These are phyloP conservation scores for Oryzias celebensis DNA, from an alignment of 2,113 vertebrate species.

Conservation along the genomic window DNA sequence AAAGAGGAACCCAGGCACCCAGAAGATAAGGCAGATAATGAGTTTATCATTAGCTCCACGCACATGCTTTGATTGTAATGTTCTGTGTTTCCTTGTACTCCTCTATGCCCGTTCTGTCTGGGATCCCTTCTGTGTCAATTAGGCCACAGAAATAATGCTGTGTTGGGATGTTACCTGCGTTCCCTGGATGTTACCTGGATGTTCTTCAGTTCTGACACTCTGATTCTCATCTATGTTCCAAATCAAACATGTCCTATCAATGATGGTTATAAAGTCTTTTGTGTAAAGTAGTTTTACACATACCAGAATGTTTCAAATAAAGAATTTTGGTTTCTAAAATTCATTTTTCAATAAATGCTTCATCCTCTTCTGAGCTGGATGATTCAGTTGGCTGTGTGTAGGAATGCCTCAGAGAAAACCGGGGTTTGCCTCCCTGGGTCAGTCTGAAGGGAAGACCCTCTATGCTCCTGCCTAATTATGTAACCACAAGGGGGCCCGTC, in stretches of 20 bases:
- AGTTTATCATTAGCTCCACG: conserved; percentile 83
- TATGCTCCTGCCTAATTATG: no score
- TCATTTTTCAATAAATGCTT: no score
- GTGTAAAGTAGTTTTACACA: no score
- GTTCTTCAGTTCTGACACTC: conserved; percentile 76
- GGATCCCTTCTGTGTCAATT: conserved; percentile 91
- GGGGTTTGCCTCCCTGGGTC: no score
- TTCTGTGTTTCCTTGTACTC: conserved; percentile 87
- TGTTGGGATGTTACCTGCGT: conserved; percentile 85
- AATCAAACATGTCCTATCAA: conserved; percentile 16
- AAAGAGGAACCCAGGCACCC: conserved; percentile 75
- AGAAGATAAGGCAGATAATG: conserved; percentile 77
- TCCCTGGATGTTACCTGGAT: conserved; percentile 99
- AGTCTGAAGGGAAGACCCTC: no score
- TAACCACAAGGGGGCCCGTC: no score
- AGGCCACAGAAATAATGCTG: conserved; percentile 93
- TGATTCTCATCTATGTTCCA: conserved; percentile 44
- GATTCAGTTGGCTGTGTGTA: no score
- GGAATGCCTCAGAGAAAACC: no score
- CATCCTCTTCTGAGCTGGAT: no score
- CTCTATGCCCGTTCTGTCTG: conserved; percentile 49
- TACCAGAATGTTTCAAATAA: no score
- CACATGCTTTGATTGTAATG: conserved; percentile 89
- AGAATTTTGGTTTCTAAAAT: no score
- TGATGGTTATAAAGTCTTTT: neutral